Conservation (phyloP, 2,888 invertebrate genomes). For the Hydroisotoma schaefferi region DNA sequence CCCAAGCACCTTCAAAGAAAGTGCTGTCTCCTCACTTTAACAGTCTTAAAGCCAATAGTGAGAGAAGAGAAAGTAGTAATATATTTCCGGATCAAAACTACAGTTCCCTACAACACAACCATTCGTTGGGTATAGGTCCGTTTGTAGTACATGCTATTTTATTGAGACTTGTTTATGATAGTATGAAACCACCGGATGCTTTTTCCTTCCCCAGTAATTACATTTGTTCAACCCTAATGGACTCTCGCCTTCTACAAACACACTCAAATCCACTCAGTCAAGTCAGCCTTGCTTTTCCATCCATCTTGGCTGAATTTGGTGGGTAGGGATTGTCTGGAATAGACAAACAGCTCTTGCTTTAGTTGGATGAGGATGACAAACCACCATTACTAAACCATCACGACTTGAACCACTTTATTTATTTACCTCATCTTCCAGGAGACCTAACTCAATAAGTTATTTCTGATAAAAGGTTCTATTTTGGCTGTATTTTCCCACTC, state of each 20-base stretch:
- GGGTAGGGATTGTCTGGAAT: no score
- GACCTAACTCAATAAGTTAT: slow-evolving; percentile 14
- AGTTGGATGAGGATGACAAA: slow-evolving; percentile 14
- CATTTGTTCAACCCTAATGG: slow-evolving; percentile 47
- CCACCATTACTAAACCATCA: slow-evolving; percentile 3
- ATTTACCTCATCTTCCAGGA: slow-evolving; percentile 5
- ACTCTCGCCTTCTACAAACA: slow-evolving; percentile 45
- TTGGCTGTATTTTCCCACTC: no score
- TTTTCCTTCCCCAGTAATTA: slow-evolving; percentile 42
- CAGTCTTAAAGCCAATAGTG: no score
- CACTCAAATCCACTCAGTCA: slow-evolving; percentile 25
- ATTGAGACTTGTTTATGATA: background rate
- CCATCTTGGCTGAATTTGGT: slow-evolving; percentile 2
- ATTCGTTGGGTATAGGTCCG: background rate
- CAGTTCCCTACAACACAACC: no score
- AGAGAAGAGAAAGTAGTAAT: no score
- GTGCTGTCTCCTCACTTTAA: no score
- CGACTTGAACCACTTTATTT: slow-evolving; percentile 12
- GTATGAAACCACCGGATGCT: slow-evolving; percentile 40
- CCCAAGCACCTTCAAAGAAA: no score
- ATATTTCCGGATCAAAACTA: no score
- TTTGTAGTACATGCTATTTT: background rate
- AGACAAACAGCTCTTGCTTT: slow-evolving; percentile 17
- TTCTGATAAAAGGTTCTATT: slow-evolving; percentile 3
- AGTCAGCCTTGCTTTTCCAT: slow-evolving; percentile 10